phyloP scores from a whole-genome alignment of 2,113 vertebrate genomes.

The Heterochromis multidens region DNA sequence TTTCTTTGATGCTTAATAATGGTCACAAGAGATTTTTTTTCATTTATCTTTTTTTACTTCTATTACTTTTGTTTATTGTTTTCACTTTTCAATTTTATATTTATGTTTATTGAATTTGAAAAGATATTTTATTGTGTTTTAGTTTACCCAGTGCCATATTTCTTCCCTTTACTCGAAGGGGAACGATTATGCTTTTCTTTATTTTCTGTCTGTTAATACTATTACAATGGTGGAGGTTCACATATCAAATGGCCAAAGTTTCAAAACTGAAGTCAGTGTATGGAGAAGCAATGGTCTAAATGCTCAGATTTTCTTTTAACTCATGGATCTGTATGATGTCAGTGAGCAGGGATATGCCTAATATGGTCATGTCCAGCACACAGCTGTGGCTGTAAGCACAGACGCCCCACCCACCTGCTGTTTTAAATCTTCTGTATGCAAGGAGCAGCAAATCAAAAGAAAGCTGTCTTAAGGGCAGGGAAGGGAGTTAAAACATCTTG shows the following conservation, averaged over 20 bases:
- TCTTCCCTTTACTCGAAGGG: background rate
- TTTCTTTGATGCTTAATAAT: background rate
- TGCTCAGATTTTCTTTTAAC: background rate
- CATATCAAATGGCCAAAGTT: background rate
- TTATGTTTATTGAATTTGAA: background rate
- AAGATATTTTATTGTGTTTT: background rate
- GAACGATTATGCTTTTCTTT: background rate
- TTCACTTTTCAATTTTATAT: background rate
- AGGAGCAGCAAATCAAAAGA: background rate
- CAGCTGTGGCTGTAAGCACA: background rate
- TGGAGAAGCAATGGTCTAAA: background rate
- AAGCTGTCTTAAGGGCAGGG: background rate
- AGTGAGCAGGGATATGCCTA: too few relatives aligned
- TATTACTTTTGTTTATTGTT: background rate
- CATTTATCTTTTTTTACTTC: background rate
- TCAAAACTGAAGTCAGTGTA: background rate
- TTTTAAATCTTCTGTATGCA: background rate
- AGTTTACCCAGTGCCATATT: background rate
- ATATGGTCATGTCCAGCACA: background rate
- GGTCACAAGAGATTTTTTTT: background rate
- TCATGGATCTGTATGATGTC: background rate
- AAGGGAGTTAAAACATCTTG: accelerated
- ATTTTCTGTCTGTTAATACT: background rate
- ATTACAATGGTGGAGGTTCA: background rate
- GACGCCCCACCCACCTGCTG: background rate